A percentile compares a stretch with the other conserved stretches of the same genome.
These are phyloP conservation scores for Stomorhina lunata DNA, from an alignment of 2,888 invertebrate genomes.

Conservation along the genomic window DNA sequence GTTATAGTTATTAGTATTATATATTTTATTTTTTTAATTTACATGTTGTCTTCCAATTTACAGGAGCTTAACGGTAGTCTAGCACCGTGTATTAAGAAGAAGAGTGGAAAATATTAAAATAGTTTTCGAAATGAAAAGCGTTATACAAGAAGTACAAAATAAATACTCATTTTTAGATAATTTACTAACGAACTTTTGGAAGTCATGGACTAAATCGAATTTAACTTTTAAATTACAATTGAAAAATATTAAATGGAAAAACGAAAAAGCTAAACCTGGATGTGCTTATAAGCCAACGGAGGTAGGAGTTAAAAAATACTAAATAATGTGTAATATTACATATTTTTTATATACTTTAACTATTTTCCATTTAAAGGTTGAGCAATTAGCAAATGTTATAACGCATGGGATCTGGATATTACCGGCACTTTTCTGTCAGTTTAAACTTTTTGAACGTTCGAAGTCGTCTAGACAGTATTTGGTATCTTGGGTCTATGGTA, in stretches of 20 bases:
- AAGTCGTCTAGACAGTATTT: constrained; percentile 87
- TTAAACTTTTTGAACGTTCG: constrained; percentile 88
- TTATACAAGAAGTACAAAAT: constrained; percentile 76
- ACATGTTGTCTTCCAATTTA: constrained; percentile 5
- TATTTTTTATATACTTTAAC: no score
- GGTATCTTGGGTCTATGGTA: constrained; percentile 92
- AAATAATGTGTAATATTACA: not conserved
- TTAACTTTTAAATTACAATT: constrained; percentile 73
- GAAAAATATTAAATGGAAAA: constrained; percentile 87
- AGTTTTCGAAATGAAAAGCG: constrained; percentile 67
- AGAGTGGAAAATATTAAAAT: not conserved
- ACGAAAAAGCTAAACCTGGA: constrained; percentile 86
- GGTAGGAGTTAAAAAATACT: constrained; percentile 73
- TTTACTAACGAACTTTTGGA: constrained; percentile 76
- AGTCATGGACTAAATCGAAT: constrained; percentile 75
- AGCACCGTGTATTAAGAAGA: not conserved
- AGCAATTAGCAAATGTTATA: constrained; percentile 94
- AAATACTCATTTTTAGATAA: constrained; percentile 77
- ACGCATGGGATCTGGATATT: constrained; percentile 95
- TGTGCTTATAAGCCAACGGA: constrained; percentile 92
- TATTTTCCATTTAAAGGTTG: constrained; percentile 82
- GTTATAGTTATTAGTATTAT: not conserved
- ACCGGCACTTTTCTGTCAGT: constrained; percentile 89
- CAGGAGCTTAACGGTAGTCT: constrained; percentile 5
- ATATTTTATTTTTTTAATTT: constrained; percentile 19